phyloP scores from a whole-genome alignment of 1,140 invertebrate species.

The Plectrocnemia conspersa region DNA sequence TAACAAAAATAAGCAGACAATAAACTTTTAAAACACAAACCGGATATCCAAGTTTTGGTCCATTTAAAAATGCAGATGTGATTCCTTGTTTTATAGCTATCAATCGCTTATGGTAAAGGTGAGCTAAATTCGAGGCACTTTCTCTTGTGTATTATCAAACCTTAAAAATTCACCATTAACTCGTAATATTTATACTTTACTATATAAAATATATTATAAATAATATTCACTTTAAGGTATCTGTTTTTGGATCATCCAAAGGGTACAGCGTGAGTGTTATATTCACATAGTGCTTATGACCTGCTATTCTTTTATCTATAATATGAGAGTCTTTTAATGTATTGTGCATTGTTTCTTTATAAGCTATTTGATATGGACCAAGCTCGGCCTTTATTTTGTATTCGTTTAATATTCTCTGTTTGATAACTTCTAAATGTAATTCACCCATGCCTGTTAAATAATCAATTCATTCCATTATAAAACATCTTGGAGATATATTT shows the following conservation, averaged over 20 bases:
- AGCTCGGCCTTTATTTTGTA: constrained; percentile 90
- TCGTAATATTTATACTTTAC: background rate
- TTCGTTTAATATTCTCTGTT: constrained; percentile 78
- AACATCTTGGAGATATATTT: background rate
- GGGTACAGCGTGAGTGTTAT: constrained; percentile 57
- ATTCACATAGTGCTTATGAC: constrained; percentile 53
- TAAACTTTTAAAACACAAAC: constrained; percentile 42
- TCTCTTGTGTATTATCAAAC: constrained; percentile 63
- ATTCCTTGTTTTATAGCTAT: constrained; percentile 60
- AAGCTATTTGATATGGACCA: constrained; percentile 93
- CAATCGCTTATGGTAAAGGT: constrained; percentile 57
- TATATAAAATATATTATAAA: background rate
- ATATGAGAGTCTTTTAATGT: constrained; percentile 51
- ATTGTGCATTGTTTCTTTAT: constrained; percentile 70
- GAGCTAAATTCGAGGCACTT: constrained; percentile 57
- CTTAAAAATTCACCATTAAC: constrained; percentile 39
- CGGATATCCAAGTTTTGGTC: constrained; percentile 68
- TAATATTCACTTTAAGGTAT: constrained; percentile 39
- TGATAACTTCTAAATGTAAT: constrained; percentile 92
- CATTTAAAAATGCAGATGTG: constrained; percentile 59
- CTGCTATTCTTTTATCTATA: constrained; percentile 64
- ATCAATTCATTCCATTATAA: constrained; percentile 1
- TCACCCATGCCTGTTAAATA: constrained; percentile 82
- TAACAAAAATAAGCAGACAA: constrained; percentile 4
- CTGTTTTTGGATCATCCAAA: constrained; percentile 36